phyloP scores from a whole-genome alignment of 2,113 vertebrate species.

The Solea senegalensis region DNA sequence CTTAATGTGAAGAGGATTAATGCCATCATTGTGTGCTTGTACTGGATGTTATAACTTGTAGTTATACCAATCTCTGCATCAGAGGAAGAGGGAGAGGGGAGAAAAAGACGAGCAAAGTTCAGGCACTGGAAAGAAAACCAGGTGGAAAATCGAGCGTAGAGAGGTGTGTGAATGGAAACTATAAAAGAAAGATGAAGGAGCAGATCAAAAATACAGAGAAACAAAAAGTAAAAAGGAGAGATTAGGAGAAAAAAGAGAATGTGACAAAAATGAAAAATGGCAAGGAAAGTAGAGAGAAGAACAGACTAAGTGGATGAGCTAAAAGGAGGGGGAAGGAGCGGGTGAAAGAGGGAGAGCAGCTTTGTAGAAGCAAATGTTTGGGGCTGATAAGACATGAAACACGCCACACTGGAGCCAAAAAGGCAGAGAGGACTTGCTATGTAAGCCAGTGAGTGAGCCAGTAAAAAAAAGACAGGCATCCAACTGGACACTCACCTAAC shows the following conservation, averaged over 20 bases:
- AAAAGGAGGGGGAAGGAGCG: conserved; percentile 28
- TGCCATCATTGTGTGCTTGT: conserved; percentile 1
- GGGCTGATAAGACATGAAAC: conserved; percentile 73
- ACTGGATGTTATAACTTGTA: not conserved
- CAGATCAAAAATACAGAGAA: conserved; percentile 49
- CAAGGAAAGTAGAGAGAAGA: conserved; percentile 12
- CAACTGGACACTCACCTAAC: conserved; percentile 19
- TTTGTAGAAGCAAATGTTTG: conserved; percentile 68
- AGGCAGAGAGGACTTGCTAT: conserved; percentile 47
- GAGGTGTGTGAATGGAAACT: conserved; percentile 18
- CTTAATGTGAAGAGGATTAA: conserved; percentile 40
- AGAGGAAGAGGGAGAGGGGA: conserved; percentile 8
- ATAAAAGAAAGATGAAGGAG: conserved; percentile 36
- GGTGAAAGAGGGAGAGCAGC: conserved; percentile 36
- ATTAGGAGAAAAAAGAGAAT: conserved; percentile 23
- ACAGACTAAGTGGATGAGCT: conserved; percentile 5
- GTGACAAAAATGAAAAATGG: conserved; percentile 33
- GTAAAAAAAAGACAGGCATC: conserved; percentile 24
- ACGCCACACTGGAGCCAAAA: conserved; percentile 53
- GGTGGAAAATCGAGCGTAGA: not conserved
- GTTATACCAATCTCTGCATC: conserved; percentile 20
- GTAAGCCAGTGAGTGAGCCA: conserved; percentile 47
- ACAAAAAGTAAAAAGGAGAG: conserved; percentile 14
- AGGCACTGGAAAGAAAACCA: not conserved
- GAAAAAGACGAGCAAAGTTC: conserved; percentile 17